Evolutionary conservation across 2,888 invertebrate genomes (phyloP).

Genomic region (Stenolophus ochropezus): DNA sequence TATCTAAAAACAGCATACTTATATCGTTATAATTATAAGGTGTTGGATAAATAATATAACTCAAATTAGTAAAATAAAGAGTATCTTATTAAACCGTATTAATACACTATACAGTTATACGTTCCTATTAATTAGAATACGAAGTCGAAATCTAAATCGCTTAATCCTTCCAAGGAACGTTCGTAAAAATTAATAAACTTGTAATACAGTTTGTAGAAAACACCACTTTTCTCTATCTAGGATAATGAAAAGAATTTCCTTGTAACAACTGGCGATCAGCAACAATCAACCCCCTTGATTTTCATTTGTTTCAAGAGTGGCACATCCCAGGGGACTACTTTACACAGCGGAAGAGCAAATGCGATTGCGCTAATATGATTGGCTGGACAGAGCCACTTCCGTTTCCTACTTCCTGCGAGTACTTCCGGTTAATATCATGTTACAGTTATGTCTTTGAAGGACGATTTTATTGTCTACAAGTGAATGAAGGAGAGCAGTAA

Average conservation of each 20-base stretch:
- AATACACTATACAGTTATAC: no score
- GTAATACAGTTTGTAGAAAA: no score
- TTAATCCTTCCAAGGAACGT: no score
- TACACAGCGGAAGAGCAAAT: conserved; percentile 40
- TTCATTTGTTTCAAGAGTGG: conserved; percentile 45
- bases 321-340: conserved; percentile 20
- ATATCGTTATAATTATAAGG: no score
- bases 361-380: conserved; percentile 49
- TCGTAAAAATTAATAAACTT: no score
- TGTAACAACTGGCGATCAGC: not conserved
- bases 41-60: no score
- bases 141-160: no score
- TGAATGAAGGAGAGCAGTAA: not conserved
- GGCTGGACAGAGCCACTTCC: conserved; percentile 20
- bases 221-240: not conserved
- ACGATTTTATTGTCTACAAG: conserved; percentile 36
- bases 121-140: no score
- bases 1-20: no score
- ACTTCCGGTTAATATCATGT: conserved; percentile 53
- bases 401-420: not conserved
- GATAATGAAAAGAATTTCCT: not conserved
- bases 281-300: conserved; percentile 1
- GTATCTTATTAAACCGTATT: no score
- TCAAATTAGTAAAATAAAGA: no score
- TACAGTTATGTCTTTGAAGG: conserved; percentile 48